phyloP scores from a whole-genome alignment of 2,797 vertebrate species.

The Eidolon dupreanum region DNA sequence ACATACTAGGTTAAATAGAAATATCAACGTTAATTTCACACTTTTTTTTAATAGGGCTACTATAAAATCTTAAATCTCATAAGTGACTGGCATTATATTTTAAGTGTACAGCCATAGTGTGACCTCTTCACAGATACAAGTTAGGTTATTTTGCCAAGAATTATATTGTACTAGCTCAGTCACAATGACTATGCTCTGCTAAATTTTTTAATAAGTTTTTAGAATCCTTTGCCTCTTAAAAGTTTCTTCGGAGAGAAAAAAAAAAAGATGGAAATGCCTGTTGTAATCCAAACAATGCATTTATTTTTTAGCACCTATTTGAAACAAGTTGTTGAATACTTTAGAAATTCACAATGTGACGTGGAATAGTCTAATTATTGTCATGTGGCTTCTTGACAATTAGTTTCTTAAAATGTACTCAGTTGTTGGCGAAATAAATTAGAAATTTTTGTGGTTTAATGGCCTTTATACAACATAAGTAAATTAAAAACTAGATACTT shows the following conservation, averaged over 20 bases:
- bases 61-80: neutral
- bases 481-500: conserved; percentile 34
- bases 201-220: neutral
- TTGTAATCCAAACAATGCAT: neutral
- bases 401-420: neutral
- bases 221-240: neutral
- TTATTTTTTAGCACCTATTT: neutral
- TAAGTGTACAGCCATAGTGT: neutral
- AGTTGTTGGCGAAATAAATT: neutral
- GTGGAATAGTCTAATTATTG: neutral
- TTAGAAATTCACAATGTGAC: conserved; percentile 13
- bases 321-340: neutral
- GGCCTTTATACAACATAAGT: neutral
- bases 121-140: neutral
- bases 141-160: neutral
- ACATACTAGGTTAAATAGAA: neutral
- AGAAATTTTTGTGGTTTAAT: neutral
- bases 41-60: neutral
- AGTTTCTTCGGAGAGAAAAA: neutral
- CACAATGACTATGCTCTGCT: neutral
- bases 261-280: neutral
- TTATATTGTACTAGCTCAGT: neutral
- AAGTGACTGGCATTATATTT: neutral
- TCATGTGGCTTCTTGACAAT: neutral
- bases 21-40: neutral